Conservation (phyloP, 1,140 invertebrate species). For the Orchesella cincta region DNA sequence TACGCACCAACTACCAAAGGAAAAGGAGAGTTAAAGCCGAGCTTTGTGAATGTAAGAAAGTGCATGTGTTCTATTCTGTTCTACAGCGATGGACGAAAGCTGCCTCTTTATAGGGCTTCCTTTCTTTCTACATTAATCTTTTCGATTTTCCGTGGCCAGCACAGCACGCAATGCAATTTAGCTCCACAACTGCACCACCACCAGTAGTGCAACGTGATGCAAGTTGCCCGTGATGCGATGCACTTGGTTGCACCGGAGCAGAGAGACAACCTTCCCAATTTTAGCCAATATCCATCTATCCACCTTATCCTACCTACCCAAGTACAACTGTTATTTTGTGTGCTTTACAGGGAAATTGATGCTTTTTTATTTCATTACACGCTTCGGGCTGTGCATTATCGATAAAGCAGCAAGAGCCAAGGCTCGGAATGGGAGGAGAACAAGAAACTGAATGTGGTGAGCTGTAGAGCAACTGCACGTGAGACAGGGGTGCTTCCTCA, state of each 20-base stretch:
- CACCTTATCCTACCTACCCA: neutral
- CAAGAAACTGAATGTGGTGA: neutral
- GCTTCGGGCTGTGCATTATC: neutral
- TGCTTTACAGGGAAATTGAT: neutral
- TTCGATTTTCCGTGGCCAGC: neutral
- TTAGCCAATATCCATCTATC: neutral
- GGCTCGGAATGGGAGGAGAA: neutral
- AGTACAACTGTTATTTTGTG: neutral
- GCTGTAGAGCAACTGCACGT: neutral
- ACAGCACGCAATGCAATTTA: neutral
- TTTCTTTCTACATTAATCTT: constrained; percentile 12
- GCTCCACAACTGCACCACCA: too few species aligned
- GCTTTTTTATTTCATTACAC: constrained; percentile 5
- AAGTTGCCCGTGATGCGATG: neutral
- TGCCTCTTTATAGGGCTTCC: neutral
- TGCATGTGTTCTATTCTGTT: neutral
- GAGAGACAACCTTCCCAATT: neutral
- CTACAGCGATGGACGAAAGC: neutral
- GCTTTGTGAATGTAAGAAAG: neutral
- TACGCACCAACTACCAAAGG: constrained; percentile 12
- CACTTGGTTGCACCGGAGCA: neutral
- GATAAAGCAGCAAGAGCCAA: neutral
- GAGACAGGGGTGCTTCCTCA: constrained; percentile 10
- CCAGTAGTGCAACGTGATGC: neutral
- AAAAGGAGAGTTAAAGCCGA: neutral